phyloP scores from a whole-genome alignment of 2,797 vertebrate genomes.

The Peromyscus melanophrys region DNA sequence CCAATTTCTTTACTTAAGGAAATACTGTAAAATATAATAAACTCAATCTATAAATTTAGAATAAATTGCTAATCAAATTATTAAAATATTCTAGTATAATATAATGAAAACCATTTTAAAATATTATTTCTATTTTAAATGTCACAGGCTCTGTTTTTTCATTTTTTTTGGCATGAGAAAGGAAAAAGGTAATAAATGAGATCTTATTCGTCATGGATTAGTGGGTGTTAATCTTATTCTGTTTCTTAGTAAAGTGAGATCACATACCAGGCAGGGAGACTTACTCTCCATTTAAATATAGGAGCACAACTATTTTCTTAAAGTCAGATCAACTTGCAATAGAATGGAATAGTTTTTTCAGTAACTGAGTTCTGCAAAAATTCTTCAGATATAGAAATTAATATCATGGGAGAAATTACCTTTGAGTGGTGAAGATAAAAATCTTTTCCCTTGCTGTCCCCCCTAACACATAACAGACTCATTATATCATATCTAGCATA shows the following conservation, averaged over 20 bases:
- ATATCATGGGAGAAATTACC: neutral
- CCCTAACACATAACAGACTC: neutral
- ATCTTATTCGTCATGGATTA: slow-evolving; percentile 49
- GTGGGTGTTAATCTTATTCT: neutral
- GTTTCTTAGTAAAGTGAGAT: slow-evolving; percentile 58
- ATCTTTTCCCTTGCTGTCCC: neutral
- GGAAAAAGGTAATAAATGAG: slow-evolving; percentile 16
- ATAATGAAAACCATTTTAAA: neutral
- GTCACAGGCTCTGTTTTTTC: neutral
- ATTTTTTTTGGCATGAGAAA: slow-evolving; percentile 3
- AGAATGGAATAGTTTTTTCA: slow-evolving; percentile 54
- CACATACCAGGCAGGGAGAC: neutral
- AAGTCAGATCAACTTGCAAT: slow-evolving; percentile 56
- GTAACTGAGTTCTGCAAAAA: slow-evolving; percentile 30
- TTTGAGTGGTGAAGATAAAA: slow-evolving; percentile 31
- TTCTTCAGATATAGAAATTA: slow-evolving; percentile 49
- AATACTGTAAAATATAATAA: slow-evolving; percentile 56
- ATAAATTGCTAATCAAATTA: slow-evolving; percentile 61
- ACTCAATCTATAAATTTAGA: slow-evolving; percentile 63
- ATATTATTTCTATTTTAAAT: slow-evolving; percentile 40
- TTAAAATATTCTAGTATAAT: slow-evolving; percentile 48
- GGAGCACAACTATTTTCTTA: neutral
- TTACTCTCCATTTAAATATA: neutral
- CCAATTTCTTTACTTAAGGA: slow-evolving; percentile 21
- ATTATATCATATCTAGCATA: neutral